These are phyloP conservation scores for Drosophila paulistorum DNA, from an alignment of 1,140 invertebrate species.

Conservation along the genomic window DNA sequence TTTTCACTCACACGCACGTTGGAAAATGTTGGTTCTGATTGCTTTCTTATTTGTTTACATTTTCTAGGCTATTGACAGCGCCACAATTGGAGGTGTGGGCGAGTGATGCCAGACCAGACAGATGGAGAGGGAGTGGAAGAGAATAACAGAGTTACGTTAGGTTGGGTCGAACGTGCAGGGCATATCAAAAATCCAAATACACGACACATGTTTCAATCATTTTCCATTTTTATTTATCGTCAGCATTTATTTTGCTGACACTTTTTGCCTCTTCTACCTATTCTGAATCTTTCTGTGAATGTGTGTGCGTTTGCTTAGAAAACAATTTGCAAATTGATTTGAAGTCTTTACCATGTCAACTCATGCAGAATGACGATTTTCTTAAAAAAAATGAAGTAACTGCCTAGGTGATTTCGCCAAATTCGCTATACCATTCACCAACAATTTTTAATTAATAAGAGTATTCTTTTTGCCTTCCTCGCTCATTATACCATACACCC, in stretches of 20 bases:
- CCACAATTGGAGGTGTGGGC: conserved; percentile 29
- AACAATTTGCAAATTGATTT: conserved; percentile 78
- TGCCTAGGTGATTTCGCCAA: too few relatives aligned
- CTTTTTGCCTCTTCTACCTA: conserved; percentile 41
- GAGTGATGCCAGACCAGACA: background rate
- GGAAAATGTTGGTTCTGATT: conserved; percentile 72
- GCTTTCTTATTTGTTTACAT: conserved; percentile 80
- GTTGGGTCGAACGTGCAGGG: conserved; percentile 56
- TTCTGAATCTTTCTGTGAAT: background rate
- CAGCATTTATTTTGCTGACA: conserved; percentile 79
- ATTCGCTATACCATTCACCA: too few relatives aligned
- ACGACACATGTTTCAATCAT: conserved; percentile 79
- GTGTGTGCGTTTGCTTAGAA: conserved; percentile 60
- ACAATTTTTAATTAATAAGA: too few relatives aligned
- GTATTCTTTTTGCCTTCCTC: too few relatives aligned
- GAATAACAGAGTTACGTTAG: background rate
- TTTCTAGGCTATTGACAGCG: conserved; percentile 68
- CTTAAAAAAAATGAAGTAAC: background rate
- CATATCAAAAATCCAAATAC: conserved; percentile 67
- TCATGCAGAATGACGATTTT: background rate
- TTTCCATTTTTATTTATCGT: conserved; percentile 81
- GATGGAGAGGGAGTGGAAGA: conserved; percentile 1
- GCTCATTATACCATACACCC: too few relatives aligned
- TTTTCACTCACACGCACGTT: conserved; percentile 56
- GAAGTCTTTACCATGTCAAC: conserved; percentile 47